Conservation (phyloP, 2,797 vertebrate genomes). For the Falco berigora region DNA sequence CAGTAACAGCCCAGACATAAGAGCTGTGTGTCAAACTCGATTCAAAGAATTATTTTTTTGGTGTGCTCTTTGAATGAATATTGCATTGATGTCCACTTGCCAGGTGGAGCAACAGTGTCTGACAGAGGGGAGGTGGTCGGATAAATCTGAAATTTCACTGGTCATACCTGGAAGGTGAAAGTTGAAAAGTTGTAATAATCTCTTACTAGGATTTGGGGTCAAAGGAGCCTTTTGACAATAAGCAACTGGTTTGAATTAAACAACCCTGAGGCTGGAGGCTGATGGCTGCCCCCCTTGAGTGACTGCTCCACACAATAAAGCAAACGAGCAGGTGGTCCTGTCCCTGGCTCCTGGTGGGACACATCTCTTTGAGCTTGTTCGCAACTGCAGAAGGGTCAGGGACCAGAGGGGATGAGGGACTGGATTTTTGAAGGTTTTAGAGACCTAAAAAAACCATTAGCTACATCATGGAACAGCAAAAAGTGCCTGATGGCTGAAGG, state of each 20-base stretch:
- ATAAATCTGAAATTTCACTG: not conserved
- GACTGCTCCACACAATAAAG: not conserved
- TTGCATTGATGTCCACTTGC: not conserved
- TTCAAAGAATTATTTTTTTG: not conserved
- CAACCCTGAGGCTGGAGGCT: not conserved
- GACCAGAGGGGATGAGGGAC: not conserved
- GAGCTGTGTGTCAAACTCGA: not conserved
- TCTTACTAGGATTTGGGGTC: not conserved
- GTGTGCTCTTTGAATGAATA: not conserved
- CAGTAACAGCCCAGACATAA: not conserved
- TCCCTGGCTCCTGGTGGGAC: not conserved
- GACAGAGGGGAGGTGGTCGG: not conserved
- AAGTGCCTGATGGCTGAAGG: not conserved
- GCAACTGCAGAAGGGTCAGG: not conserved
- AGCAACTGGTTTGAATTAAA: not conserved
- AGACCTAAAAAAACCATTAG: not conserved
- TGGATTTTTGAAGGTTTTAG: not conserved
- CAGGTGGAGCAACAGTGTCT: not conserved
- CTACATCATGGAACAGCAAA: not conserved
- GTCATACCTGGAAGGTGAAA: not conserved
- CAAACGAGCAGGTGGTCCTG: not conserved
- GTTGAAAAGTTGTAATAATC: not conserved
- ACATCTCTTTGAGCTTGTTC: not conserved
- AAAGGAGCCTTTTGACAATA: not conserved
- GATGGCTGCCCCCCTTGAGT: not conserved